These are phyloP conservation scores for Oncorhynchus gorbuscha DNA, from an alignment of 2,113 vertebrate genomes.

Conservation along the genomic window DNA sequence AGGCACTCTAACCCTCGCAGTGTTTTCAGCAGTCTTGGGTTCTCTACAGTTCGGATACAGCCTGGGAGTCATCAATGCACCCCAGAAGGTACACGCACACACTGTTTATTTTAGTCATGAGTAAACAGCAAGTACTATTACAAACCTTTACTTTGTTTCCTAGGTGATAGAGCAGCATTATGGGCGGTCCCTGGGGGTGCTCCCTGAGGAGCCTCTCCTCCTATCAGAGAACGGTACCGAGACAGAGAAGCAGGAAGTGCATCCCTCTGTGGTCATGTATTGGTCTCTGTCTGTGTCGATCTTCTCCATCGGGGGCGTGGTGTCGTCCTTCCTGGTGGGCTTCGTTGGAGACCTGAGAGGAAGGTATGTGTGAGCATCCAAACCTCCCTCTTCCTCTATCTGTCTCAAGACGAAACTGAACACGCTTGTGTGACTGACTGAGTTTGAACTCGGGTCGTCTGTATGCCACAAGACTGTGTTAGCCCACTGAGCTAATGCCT, in stretches of 20 bases:
- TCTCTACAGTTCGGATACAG: slow-evolving; percentile 95
- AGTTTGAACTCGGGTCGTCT: neutral
- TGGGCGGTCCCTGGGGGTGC: slow-evolving; percentile 68
- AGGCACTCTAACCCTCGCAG: slow-evolving; percentile 78
- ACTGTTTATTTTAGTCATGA: neutral
- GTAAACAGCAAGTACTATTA: no score
- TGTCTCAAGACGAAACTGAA: neutral
- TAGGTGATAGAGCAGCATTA: slow-evolving; percentile 89
- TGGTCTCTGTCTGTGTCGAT: slow-evolving; percentile 92
- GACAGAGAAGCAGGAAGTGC: slow-evolving; percentile 1
- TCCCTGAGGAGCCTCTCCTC: slow-evolving; percentile 15
- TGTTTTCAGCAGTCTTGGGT: slow-evolving; percentile 83
- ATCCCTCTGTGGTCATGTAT: slow-evolving; percentile 77
- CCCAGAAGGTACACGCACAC: slow-evolving; percentile 80
- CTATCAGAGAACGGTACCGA: slow-evolving; percentile 49
- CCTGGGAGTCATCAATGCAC: slow-evolving; percentile 93
- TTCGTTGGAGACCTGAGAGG: slow-evolving; percentile 85
- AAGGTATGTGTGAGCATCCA: slow-evolving; percentile 71
- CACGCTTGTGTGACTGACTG: neutral
- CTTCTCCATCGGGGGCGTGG: slow-evolving; percentile 89
- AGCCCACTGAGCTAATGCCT: neutral
- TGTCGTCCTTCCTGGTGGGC: slow-evolving; percentile 93
- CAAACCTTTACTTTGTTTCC: neutral
- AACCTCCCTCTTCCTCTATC: neutral
- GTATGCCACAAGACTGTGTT: slow-evolving; percentile 24